Base-by-base conservation (phyloP, 2,113 vertebrate species). In the Trematocara variabile region DNA sequence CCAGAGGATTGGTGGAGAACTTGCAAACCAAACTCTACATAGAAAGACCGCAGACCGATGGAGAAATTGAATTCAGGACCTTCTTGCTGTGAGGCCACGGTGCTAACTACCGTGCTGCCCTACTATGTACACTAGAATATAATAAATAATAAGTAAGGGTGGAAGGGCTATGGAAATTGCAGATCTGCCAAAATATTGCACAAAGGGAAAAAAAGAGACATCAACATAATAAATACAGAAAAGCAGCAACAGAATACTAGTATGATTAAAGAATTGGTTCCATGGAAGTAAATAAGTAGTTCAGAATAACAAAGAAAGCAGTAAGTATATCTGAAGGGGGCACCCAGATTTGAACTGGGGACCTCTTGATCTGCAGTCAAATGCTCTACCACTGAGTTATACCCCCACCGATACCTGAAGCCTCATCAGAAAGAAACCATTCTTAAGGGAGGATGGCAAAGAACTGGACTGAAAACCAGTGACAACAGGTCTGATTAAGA, bases 361-460 rank as follows among this genome's bases (percentile, higher is more conserved):
- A 79, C 37, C 30, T 9, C 12, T 75, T 63, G 30, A 85, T 56
- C 54, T 97, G 96, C 95, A 97, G 96, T 96, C 93, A 97, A 97
- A 96, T 96, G 96, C 97, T 96, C 96, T 95, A 89, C 95, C 94
- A 93, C 96, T 96, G 95, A 96, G 95, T 95, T 82, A 73, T 16
- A 80, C 55, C 54, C 16, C 22, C 79, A 9, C 7, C 0, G 0
- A 60, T 9, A 4, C 18, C 6, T 65, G 60, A 13, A 39, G 0
- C 7, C 12, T 70, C 11, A 44, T 44, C 37, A 70, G 63, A 14
- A 70, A 39, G 34, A 65, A 65, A 34, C 11, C 3, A 13, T 39
- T 13, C 60, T 18, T 60, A 60, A 60, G 30, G 3, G 25, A 60
- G 28, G 28, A 60, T 28, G 56, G 28, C 56, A 60, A 41, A 68